Base-by-base conservation (phyloP, 2,888 invertebrate species). In the Lysandra coridon region DNA sequence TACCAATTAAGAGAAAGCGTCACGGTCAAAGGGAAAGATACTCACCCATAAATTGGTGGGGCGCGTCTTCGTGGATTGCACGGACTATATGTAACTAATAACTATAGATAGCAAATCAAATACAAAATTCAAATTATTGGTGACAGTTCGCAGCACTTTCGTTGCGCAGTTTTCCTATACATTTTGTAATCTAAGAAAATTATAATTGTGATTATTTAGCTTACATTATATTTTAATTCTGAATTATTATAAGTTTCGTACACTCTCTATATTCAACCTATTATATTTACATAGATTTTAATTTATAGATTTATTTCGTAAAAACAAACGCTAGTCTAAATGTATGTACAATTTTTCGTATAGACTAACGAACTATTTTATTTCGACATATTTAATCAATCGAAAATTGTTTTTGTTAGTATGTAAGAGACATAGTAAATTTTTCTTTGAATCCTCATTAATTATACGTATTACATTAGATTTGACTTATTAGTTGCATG, bases 221-320 rank as follows among this genome's bases (percentile, higher is more conserved):
- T 64, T 30, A 64, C 1, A 30, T 64, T 30, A 64, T 64, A 3
- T 12, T 12, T 30, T 64, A 64, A 23, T 10, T 30, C 30, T 64
- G 64, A 64, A 64, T 30, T 64, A 62, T n/a, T 60, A 62, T 62
- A 62, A 62, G 62, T 62, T 62, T 62, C 30, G 30, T 64, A 64
- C 64, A 64, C 30, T 64, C 30, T 23, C 64, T 64, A 64, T 64
- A 64, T 23, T 64, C 4, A 7, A 64, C 30, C 64, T 10, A 62
- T 62, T 23, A 23, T 62, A 64, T 64, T 64, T 64, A 64, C 64
- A 64, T 64, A 64, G 23, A 60, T 60, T n/a, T 6, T 62, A 23
- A 23, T 62, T 64, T 64, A 10, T 64, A 64, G 30, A 64, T 30
- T 64, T 62, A 23, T 62, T 62, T 62, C n/a, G 62, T 62, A 62